Base-by-base conservation (phyloP, 2,888 invertebrate species). In the Meiosimyza decipiens region DNA sequence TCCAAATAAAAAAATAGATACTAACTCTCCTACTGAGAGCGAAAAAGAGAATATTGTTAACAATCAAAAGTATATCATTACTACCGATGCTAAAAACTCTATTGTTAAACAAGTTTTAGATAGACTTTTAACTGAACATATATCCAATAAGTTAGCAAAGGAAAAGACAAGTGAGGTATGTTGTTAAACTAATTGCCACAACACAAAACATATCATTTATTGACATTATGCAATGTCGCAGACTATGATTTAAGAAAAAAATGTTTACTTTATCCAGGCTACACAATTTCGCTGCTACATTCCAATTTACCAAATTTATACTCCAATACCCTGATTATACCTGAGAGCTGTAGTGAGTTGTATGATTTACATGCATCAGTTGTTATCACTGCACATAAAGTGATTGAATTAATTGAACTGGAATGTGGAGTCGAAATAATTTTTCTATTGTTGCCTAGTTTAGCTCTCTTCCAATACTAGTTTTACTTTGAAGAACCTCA, bases 111-210 rank as follows among this genome's bases (percentile, higher is more conserved):
- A 90, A 78, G 90, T 92, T 40, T 86, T 92, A 60, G 90, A 91
- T 77, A 85, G 92, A 11, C 88, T 99, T 73, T 89, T 99, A 60
- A 98, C 99, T 0, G 94, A 95, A 0, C 96, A 95, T 84, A 88
- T 99, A 73, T 92, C 96, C 49, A 90, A 92, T 74, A 92, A 94
- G 82, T 89, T 99, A 69, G 89, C 91, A 7, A 90, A 91, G 63
- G 90, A 91, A 12, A 90, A 92, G 70, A 92, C 95, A 3, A 92
- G 94, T 84, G 94, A 96, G 89, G 95, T 87, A 68, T 60, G 77
- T 76, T 54, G 7, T 52, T 40, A 40, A 40, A 40, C 40, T 40
- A 40, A 40, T 33, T 6, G 18, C n/a, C n/a, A 55, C 52, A 50
- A 15, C 22, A n/a, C 57, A 57, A 57, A 28, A 22, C 22, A 11